Conservation (phyloP, 2,113 vertebrate genomes). For the Protomyctophum bolini region DNA sequence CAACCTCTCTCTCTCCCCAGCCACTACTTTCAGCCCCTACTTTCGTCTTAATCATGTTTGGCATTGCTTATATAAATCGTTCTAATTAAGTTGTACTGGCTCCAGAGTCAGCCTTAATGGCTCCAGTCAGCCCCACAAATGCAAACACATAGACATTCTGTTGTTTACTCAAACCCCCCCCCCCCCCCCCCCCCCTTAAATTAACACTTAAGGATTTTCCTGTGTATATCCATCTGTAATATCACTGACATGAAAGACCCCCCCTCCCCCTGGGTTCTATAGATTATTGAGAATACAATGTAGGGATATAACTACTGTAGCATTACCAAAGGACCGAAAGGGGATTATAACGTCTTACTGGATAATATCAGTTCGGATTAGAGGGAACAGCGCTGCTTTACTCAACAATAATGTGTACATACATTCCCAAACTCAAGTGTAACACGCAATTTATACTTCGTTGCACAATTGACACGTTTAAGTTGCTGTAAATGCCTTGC, state of each 20-base stretch:
- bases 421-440: neutral
- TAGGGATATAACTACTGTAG: neutral
- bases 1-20: neutral
- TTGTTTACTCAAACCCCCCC: too few species aligned
- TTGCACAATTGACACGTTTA: too few species aligned
- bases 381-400: neutral
- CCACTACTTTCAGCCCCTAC: neutral
- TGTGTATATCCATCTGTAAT: neutral
- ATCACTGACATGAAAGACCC: neutral
- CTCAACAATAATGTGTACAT: neutral
- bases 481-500: too few species aligned
- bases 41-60: neutral
- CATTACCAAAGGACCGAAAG: neutral
- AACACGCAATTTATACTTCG: too few species aligned
- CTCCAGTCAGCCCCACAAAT: neutral
- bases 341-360: slow-evolving; percentile 23
- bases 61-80: slow-evolving; percentile 29
- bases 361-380: slow-evolving; percentile 11
- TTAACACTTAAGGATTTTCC: too few species aligned
- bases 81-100: slow-evolving; percentile 28
- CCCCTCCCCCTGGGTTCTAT: neutral
- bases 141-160: slow-evolving; percentile 10
- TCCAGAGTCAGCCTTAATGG: slow-evolving; percentile 17
- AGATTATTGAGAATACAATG: slow-evolving; percentile 31
- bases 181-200: too few species aligned